These are phyloP conservation scores for Prionailurus bengalensis DNA, from an alignment of 2,113 vertebrate genomes.

Conservation along the genomic window DNA sequence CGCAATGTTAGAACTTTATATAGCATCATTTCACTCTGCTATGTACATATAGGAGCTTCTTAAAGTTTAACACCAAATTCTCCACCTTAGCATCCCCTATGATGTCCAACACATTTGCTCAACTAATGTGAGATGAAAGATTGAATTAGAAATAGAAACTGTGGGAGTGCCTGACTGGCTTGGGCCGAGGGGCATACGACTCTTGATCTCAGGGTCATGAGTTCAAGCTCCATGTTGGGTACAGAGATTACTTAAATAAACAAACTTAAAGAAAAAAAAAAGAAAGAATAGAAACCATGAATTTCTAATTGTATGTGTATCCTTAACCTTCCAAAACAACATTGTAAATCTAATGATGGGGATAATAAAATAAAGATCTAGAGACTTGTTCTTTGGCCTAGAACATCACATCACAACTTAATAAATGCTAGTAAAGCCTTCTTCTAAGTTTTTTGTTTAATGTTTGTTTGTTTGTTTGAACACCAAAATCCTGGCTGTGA, in stretches of 20 bases:
- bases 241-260: no score
- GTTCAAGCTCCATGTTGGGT: no score
- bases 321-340: neutral
- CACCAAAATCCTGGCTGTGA: conserved; percentile 10
- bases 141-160: neutral
- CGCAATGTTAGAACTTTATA: neutral
- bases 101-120: neutral
- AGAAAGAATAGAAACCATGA: neutral
- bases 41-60: neutral
- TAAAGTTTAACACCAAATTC: neutral
- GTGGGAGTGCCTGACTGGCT: no score
- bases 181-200: no score
- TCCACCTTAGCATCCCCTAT: neutral
- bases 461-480: conserved; percentile 1
- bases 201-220: no score
- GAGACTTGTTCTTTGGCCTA: neutral
- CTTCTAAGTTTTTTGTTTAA: neutral
- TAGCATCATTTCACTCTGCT: neutral
- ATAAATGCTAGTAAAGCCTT: neutral
- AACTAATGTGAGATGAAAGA: neutral
- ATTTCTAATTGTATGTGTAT: neutral
- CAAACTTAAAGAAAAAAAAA: no score
- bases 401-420: neutral
- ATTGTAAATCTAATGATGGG: neutral
- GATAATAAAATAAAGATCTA: neutral